Evolutionary conservation across 2,113 vertebrate species (phyloP), one percentile per base, ranked within the genome.

Genomic region (Balaenoptera acutorostrata): DNA sequence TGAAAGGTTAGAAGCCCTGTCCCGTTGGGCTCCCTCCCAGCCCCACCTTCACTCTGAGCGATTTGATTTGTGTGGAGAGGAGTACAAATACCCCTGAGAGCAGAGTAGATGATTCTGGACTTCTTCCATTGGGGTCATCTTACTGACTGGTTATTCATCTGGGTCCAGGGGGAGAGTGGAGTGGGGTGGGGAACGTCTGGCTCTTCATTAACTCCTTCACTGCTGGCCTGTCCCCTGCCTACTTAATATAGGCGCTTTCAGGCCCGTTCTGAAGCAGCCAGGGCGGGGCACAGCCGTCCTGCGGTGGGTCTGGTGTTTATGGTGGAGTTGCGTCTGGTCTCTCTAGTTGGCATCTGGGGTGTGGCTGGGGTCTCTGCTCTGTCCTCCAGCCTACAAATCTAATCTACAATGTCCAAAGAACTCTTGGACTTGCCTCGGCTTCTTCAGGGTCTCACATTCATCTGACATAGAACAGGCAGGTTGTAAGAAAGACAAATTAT

Each of bases 101-200:
- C 80, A 71, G 63, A 86, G 83, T 87, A 55, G 74, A 72, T n/a
- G 14, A 80, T 95, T 93, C 97, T 97, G 77, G 85, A 94, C 68
- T 94, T 91, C 74, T 89, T 96, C 96, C 82, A 92, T 1, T 61
- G 82, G 95, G 93, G 95, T 96, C 95, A 93, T 97, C 94, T 97
- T 97, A 96, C 97, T 95, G 96, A 90, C 93, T 92, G 80, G 63
- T 91, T 96, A 92, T 97, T 97, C 95, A 95, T 97, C 94, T 91
- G 92, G 44, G 84, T 95, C 61, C 90, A 90, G 63, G n/a, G 66
- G 80, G 44, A 93, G 49, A 46, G 68, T 77, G 21, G 61, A 86
- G 36, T 39, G 8, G 21, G 41, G 10, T 0, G 55, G 5, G 3
- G 17, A 8, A 23, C 1, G 20, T 27, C 41, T 88, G 18, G 31